Conservation (phyloP, 2,113 vertebrate species). For the Entelurus aequoreus region DNA sequence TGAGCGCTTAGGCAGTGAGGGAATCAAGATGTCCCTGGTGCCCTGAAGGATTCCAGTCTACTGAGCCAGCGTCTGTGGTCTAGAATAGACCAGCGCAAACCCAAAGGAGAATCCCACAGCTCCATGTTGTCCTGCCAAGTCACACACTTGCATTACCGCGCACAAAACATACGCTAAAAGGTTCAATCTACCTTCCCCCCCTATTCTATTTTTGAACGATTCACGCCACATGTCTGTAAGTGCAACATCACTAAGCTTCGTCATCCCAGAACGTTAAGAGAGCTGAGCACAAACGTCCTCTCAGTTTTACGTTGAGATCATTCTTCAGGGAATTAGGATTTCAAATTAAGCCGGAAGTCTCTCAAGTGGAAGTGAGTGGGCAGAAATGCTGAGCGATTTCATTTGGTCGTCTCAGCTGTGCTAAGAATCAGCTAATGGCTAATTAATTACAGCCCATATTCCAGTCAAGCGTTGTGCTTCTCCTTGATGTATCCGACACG, state of each 20-base stretch:
- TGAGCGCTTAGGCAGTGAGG: conserved; percentile 64
- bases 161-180: conserved; percentile 20
- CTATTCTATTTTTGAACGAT: background rate
- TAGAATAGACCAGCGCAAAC: conserved; percentile 53
- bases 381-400: conserved; percentile 51
- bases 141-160: conserved; percentile 8
- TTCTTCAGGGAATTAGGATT: conserved; percentile 42
- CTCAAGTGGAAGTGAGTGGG: conserved; percentile 17
- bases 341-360: conserved; percentile 43
- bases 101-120: conserved; percentile 46
- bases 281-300: conserved; percentile 32
- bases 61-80: conserved; percentile 68
- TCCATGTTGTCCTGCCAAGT: conserved; percentile 33
- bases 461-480: conserved; percentile 52
- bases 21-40: conserved; percentile 68
- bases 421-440: conserved; percentile 60
- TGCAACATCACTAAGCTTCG: conserved; percentile 8
- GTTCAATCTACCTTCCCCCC: background rate
- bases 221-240: background rate
- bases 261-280: conserved; percentile 19
- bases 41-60: conserved; percentile 66
- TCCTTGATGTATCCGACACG: conserved; percentile 28
- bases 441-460: conserved; percentile 56
- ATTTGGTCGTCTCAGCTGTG: conserved; percentile 56
- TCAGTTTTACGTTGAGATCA: conserved; percentile 37